Conservation (phyloP, 2,797 vertebrate species). For the Jordanella pulchra region DNA sequence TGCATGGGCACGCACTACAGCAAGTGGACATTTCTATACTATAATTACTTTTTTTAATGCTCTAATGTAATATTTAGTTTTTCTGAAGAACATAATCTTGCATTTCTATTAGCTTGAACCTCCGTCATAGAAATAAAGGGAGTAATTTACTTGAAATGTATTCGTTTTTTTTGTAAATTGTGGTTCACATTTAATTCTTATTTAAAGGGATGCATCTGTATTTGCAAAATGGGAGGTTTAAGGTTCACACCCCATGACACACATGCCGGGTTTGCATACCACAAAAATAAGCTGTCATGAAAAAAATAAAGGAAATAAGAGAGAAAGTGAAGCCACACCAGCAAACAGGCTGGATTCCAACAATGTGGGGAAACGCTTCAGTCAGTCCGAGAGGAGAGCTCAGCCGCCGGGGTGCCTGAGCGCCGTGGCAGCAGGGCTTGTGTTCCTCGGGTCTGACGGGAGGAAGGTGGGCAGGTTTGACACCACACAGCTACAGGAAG, state of each 20-base stretch:
- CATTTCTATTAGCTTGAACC: neutral
- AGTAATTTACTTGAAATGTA: neutral
- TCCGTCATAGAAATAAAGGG: neutral
- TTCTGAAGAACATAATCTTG: neutral
- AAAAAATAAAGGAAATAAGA: slow-evolving; percentile 1
- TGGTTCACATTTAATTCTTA: neutral
- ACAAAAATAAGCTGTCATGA: slow-evolving; percentile 32
- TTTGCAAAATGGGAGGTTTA: slow-evolving; percentile 1
- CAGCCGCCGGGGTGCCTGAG: slow-evolving; percentile 56
- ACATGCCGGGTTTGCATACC: slow-evolving; percentile 33
- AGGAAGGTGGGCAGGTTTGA: slow-evolving; percentile 63
- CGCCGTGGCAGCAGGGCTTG: slow-evolving; percentile 57
- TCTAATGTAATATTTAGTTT: neutral
- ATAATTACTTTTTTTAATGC: neutral
- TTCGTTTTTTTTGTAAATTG: neutral
- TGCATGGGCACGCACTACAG: neutral
- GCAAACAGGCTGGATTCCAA: slow-evolving; percentile 80
- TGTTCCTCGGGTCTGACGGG: slow-evolving; percentile 55
- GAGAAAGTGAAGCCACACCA: slow-evolving; percentile 61
- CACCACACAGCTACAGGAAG: slow-evolving; percentile 66
- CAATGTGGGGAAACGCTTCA: slow-evolving; percentile 76
- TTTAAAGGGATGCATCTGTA: neutral
- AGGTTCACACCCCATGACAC: slow-evolving; percentile 13
- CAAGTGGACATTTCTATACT: neutral
- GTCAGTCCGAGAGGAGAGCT: slow-evolving; percentile 68